Conservation (phyloP, 2,113 vertebrate genomes). For the Stictonetta naevosa region DNA sequence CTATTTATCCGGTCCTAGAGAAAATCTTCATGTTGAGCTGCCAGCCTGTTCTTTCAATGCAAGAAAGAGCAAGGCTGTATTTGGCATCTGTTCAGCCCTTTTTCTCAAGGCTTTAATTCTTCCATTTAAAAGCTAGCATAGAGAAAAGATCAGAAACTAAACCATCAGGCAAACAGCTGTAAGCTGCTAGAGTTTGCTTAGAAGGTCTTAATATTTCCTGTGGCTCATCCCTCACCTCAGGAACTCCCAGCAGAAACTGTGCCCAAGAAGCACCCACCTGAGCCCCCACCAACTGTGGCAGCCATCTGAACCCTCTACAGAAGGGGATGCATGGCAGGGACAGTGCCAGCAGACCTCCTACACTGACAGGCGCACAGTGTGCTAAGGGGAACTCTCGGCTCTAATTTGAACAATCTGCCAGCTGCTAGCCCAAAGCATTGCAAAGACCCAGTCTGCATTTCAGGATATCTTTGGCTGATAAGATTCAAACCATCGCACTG, state of each 20-base stretch:
- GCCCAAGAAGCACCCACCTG: not conserved
- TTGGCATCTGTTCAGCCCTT: not conserved
- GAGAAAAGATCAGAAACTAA: not conserved
- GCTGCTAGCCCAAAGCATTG: not conserved
- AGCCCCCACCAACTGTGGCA: not conserved
- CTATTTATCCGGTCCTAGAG: not conserved
- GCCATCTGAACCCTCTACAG: not conserved
- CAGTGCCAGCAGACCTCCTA: not conserved
- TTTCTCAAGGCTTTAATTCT: not conserved
- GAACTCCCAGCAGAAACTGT: not conserved
- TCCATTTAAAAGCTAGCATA: not conserved
- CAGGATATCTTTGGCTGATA: not conserved
- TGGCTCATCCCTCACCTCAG: fast-evolving
- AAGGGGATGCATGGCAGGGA: not conserved
- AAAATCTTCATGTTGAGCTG: not conserved
- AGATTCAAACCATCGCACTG: not conserved
- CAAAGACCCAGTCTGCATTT: not conserved
- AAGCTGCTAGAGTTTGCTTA: not conserved
- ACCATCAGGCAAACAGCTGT: not conserved
- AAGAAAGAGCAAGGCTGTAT: not conserved
- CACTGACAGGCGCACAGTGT: not conserved
- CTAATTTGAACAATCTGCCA: not conserved
- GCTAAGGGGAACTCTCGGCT: not conserved
- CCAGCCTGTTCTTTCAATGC: not conserved
- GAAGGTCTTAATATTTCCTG: not conserved